These are phyloP conservation scores for Sapajus apella DNA, from an alignment of 2,113 vertebrate genomes.

Conservation along the genomic window DNA sequence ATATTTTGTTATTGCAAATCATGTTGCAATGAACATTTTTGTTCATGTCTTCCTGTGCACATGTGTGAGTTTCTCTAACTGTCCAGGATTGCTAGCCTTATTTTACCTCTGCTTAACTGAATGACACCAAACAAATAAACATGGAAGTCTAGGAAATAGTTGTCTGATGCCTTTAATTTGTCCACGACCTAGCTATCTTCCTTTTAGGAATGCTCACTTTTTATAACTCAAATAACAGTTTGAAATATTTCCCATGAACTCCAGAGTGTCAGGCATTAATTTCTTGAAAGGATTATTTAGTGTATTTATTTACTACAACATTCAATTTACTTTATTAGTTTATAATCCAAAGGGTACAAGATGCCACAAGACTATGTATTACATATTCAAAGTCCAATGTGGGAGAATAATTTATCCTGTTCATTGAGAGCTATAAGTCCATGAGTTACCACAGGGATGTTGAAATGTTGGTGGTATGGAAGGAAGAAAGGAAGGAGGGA, in stretches of 20 bases:
- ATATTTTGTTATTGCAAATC: neutral
- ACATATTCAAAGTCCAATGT: neutral
- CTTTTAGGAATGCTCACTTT: constrained; percentile 33
- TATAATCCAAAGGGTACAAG: neutral
- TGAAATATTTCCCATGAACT: constrained; percentile 41
- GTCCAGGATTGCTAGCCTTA: neutral
- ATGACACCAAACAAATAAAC: constrained; percentile 58
- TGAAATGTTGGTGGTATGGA: neutral
- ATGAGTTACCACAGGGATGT: neutral
- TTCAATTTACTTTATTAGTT: neutral
- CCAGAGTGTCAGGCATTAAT: neutral
- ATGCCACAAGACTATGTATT: neutral
- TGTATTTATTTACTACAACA: neutral
- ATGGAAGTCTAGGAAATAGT: constrained; percentile 21
- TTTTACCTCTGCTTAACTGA: constrained; percentile 33
- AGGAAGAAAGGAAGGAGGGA: neutral
- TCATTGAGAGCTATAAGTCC: neutral
- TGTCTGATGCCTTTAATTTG: constrained; percentile 59
- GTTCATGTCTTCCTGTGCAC: neutral
- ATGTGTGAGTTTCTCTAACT: neutral
- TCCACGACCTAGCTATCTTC: neutral
- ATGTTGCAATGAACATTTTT: neutral
- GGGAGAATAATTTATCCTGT: neutral
- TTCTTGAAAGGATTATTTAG: neutral
- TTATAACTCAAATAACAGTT: constrained; percentile 23